These are phyloP conservation scores for Protaetia brevitarsis DNA, from an alignment of 1,140 invertebrate species.

Conservation along the genomic window DNA sequence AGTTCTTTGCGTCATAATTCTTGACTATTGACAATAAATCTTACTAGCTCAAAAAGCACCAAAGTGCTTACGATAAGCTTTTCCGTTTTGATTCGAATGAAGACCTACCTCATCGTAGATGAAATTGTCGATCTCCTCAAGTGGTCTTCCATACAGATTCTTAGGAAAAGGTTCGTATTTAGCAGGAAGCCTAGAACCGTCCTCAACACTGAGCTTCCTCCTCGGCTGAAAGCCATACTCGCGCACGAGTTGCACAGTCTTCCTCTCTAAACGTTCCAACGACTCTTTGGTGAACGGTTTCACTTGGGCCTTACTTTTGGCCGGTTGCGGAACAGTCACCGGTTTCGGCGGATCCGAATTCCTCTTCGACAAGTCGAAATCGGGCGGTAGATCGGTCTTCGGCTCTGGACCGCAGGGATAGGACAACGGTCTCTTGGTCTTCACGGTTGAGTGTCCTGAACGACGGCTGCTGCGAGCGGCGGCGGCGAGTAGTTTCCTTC, in stretches of 20 bases:
- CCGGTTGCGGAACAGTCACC: slow-evolving; percentile 35
- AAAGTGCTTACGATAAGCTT: too few relatives aligned
- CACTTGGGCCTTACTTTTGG: slow-evolving; percentile 57
- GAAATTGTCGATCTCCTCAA: slow-evolving; percentile 94
- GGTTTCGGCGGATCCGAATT: slow-evolving; percentile 11
- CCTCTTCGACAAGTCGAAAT: too few relatives aligned
- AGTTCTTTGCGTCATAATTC: too few relatives aligned
- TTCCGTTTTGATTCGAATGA: too few relatives aligned
- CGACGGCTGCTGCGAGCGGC: too few relatives aligned
- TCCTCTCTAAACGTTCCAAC: slow-evolving; percentile 65
- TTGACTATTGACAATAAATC: too few relatives aligned
- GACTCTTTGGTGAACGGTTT: slow-evolving; percentile 72
- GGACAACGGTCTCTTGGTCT: slow-evolving; percentile 41
- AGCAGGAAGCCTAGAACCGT: slow-evolving; percentile 75
- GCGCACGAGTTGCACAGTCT: slow-evolving; percentile 74
- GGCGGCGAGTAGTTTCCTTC: too few relatives aligned
- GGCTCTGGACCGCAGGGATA: slow-evolving; percentile 46
- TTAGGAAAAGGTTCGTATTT: slow-evolving; percentile 85
- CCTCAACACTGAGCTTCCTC: slow-evolving; percentile 74
- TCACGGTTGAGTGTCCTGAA: too few relatives aligned
- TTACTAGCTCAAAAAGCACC: too few relatives aligned
- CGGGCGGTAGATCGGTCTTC: too few relatives aligned
- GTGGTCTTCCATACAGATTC: slow-evolving; percentile 79
- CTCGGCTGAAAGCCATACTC: slow-evolving; percentile 81
- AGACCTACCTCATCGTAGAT: slow-evolving; percentile 92